Evolutionary conservation across 2,797 vertebrate genomes (phyloP).

Genomic region (Saxicola maurus): DNA sequence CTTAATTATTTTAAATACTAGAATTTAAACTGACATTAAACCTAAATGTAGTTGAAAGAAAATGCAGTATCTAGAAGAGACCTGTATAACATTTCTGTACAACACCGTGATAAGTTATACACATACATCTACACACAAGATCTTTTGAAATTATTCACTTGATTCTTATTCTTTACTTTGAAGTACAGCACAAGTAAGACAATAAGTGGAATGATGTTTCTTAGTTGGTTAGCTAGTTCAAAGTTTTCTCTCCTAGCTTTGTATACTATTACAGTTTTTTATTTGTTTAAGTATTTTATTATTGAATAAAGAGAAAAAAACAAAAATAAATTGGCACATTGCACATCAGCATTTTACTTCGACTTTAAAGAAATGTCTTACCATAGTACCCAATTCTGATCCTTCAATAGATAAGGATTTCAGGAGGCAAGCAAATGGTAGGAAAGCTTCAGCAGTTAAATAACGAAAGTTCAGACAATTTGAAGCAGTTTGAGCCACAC

Average conservation of each 20-base stretch:
- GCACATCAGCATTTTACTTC: not conserved
- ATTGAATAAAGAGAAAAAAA: not conserved
- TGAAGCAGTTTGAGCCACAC: not conserved
- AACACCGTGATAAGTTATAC: not conserved
- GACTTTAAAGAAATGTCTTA: not conserved
- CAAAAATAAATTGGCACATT: not conserved
- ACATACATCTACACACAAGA: not conserved
- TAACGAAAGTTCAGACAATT: not conserved
- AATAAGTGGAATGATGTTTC: not conserved
- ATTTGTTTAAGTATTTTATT: not conserved
- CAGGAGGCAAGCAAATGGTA: not conserved
- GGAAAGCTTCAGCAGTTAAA: slow-evolving; percentile 15
- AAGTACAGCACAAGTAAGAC: not conserved
- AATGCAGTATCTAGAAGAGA: not conserved
- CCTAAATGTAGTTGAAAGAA: not conserved
- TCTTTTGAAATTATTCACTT: not conserved
- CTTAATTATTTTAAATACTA: not conserved
- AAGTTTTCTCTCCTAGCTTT: not conserved
- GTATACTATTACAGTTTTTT: not conserved
- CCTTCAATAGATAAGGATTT: not conserved
- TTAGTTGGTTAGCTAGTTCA: not conserved
- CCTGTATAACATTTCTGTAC: not conserved
- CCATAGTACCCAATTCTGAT: slow-evolving; percentile 3
- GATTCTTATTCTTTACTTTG: not conserved
- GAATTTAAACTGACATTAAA: not conserved